Conservation (phyloP, 2,888 invertebrate species). For the Pseudanteris insignis region DNA sequence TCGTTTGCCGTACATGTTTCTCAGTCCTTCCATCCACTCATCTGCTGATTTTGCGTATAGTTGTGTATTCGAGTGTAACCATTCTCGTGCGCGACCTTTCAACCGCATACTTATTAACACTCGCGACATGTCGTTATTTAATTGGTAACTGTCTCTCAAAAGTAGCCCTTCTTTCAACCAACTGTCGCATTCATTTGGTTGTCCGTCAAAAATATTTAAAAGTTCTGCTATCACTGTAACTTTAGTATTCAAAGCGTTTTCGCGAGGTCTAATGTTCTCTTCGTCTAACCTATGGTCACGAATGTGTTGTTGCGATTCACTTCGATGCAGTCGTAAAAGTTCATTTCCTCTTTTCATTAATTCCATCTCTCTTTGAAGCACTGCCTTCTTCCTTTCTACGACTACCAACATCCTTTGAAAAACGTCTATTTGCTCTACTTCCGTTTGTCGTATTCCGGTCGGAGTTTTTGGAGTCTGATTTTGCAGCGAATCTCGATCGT, state of each 20-base stretch:
- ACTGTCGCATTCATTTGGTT: constrained; percentile 1
- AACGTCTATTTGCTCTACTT: background rate
- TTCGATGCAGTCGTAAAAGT: constrained; percentile 1
- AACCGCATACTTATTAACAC: background rate
- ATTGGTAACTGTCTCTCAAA: background rate
- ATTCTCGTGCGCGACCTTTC: constrained; percentile 1
- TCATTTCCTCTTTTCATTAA: background rate
- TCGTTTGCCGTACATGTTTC: background rate
- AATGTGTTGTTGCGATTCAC: background rate
- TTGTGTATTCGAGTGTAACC: background rate
- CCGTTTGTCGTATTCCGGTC: too few species aligned
- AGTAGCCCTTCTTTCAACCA: background rate
- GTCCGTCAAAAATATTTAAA: constrained; percentile 1
- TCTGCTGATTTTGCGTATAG: background rate
- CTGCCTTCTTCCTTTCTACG: constrained; percentile 1
- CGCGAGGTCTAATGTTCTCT: background rate
- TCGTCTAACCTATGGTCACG: constrained; percentile 1
- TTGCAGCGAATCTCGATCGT: background rate
- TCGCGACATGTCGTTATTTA: background rate
- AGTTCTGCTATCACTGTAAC: background rate
- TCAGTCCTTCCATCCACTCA: background rate
- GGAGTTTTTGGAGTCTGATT: background rate
- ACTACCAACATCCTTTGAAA: background rate
- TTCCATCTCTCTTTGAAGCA: constrained; percentile 1
- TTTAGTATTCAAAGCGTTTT: background rate